Percentiles rank a stretch among this genome's conserved stretches.
Conservation (phyloP, 2,797 vertebrate genomes). For the Anolis apletophallus region DNA sequence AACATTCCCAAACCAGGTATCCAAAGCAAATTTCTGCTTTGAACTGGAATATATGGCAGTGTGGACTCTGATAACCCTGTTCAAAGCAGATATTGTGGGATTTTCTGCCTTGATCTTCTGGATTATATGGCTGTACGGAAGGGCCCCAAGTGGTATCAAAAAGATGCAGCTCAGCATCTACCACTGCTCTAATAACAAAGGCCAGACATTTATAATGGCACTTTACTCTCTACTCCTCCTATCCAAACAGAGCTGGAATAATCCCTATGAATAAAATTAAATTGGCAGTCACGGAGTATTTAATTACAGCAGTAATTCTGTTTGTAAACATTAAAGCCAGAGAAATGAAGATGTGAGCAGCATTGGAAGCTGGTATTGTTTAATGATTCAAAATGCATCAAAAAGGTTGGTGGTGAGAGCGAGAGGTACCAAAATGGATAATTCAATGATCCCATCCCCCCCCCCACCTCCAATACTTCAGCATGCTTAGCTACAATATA, state of each 20-base stretch:
- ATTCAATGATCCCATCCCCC: no score
- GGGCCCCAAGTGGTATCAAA: not conserved
- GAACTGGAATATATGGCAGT: no score
- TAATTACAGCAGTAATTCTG: not conserved
- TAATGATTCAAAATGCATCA: slow-evolving; percentile 14
- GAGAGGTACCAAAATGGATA: no score
- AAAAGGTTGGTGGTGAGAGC: not conserved
- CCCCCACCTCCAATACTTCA: no score
- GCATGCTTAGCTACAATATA: no score
- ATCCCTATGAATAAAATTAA: not conserved
- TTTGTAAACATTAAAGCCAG: fast-evolving
- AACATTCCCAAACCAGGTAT: no score
- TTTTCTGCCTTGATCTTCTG: no score
- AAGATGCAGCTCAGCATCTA: not conserved
- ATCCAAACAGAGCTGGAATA: not conserved
- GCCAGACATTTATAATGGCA: not conserved
- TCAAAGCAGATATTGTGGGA: no score
- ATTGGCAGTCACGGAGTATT: fast-evolving
- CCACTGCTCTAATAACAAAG: slow-evolving; percentile 17
- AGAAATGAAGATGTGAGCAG: not conserved
- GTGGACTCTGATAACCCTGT: no score
- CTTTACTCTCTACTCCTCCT: not conserved
- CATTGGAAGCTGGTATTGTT: not conserved
- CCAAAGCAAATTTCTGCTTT: no score
- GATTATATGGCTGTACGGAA: no score